Conservation (phyloP, 2,888 invertebrate genomes). For the Dexiosoma caninum region DNA sequence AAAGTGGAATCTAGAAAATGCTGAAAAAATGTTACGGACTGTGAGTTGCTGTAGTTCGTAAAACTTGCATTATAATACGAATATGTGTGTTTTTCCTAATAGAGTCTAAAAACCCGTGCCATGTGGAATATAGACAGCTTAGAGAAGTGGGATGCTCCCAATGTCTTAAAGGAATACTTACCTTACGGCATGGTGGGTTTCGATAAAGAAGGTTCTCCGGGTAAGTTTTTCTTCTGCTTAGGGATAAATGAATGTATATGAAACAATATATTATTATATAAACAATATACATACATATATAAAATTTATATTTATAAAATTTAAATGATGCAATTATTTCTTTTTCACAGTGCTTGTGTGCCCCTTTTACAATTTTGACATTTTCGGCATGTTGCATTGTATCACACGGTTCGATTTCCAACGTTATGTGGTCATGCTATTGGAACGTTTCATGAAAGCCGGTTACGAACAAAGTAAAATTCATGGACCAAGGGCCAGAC, state of each 20-base stretch:
- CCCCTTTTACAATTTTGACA: conserved; percentile 89
- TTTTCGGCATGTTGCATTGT: conserved; percentile 88
- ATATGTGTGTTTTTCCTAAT: neutral
- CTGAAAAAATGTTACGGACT: conserved; percentile 93
- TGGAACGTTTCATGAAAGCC: conserved; percentile 83
- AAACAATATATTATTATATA: no score
- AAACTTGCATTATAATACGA: neutral
- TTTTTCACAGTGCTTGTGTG: conserved; percentile 89
- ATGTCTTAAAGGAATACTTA: conserved; percentile 84
- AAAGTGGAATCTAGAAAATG: conserved; percentile 90
- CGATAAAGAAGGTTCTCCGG: conserved; percentile 90
- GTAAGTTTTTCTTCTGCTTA: conserved; percentile 69
- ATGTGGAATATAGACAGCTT: conserved; percentile 86
- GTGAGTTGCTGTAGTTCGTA: conserved; percentile 79
- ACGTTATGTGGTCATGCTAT: conserved; percentile 82
- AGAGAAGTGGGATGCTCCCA: conserved; percentile 84
- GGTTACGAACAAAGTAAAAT: conserved; percentile 81
- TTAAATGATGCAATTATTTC: no score
- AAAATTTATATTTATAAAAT: no score
- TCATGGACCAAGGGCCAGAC: conserved; percentile 82
- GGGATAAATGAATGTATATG: no score
- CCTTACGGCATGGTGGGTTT: conserved; percentile 89
- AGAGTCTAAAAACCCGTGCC: conserved; percentile 74
- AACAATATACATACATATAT: no score
- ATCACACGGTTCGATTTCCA: conserved; percentile 85